Conservation (phyloP, 1,140 invertebrate species). For the Cepaea nemoralis region DNA sequence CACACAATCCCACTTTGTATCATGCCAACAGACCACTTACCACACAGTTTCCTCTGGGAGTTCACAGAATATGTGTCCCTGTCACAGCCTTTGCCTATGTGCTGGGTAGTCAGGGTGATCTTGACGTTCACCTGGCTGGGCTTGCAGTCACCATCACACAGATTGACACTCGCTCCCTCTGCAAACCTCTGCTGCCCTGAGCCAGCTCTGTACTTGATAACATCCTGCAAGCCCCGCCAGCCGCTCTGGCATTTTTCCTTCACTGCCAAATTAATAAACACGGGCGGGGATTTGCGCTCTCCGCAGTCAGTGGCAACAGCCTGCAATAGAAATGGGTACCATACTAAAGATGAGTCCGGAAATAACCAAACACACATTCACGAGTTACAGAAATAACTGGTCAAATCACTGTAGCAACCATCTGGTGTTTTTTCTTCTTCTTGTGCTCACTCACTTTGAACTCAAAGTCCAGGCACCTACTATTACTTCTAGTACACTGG, state of each 20-base stretch:
- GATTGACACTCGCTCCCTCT: slow-evolving; percentile 85
- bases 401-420: too few species aligned
- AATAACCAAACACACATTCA: too few species aligned
- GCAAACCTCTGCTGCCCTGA: slow-evolving; percentile 84
- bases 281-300: slow-evolving; percentile 87
- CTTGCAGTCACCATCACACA: slow-evolving; percentile 87
- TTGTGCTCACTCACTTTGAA: too few species aligned
- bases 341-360: too few species aligned
- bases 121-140: slow-evolving; percentile 76
- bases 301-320: slow-evolving; percentile 96
- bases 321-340: slow-evolving; percentile 73
- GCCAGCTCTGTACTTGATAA: slow-evolving; percentile 91
- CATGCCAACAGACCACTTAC: too few species aligned
- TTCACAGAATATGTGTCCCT: slow-evolving; percentile 90
- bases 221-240: slow-evolving; percentile 78
- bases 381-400: too few species aligned
- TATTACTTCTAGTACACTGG: too few species aligned
- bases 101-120: slow-evolving; percentile 82
- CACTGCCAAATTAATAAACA: slow-evolving; percentile 95
- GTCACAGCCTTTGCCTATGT: slow-evolving; percentile 91
- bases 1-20: too few species aligned
- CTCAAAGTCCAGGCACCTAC: too few species aligned
- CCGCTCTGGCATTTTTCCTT: slow-evolving; percentile 81
- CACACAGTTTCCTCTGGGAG: slow-evolving; percentile 90
- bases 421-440: too few species aligned